Percentiles rank a stretch among this genome's conserved stretches.
These are phyloP conservation scores for Dascyllus trimaculatus DNA, from an alignment of 2,113 vertebrate genomes.

Conservation along the genomic window DNA sequence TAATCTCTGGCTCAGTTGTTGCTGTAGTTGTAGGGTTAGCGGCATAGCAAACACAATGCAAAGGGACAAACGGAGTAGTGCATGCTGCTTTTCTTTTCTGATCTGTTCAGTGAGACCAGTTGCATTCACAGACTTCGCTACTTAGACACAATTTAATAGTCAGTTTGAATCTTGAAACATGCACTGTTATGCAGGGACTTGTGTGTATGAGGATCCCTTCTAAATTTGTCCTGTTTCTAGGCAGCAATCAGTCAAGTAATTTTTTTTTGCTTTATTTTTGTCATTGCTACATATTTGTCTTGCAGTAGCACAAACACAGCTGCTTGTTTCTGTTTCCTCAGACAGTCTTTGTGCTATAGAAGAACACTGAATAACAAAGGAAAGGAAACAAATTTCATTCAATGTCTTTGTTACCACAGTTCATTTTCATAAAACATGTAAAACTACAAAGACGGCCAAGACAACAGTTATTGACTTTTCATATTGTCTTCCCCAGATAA, in stretches of 20 bases:
- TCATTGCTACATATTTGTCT: not conserved
- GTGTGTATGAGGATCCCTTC: not conserved
- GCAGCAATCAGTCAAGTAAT: constrained; percentile 8
- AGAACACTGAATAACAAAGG: not conserved
- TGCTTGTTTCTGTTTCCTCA: constrained; percentile 7
- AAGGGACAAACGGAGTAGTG: not conserved
- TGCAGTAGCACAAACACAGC: not conserved
- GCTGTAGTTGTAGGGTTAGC: not conserved
- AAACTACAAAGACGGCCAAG: not conserved
- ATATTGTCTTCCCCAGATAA: not conserved
- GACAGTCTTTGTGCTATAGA: not conserved
- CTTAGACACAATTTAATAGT: not conserved
- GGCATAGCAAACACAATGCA: not conserved
- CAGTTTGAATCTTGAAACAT: not conserved
- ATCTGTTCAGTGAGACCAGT: constrained; percentile 11
- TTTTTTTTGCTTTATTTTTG: constrained; percentile 8
- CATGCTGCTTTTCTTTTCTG: not conserved
- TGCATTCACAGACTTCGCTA: not conserved
- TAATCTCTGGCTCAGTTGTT: not conserved
- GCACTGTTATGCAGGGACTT: not conserved
- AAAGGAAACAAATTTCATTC: not conserved
- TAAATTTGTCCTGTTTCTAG: constrained; percentile 1
- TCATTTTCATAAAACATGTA: not conserved
- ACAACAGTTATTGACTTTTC: not conserved
- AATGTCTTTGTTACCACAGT: not conserved